Conservation (phyloP, 2,888 invertebrate genomes). For the Rhopalosiphum nymphaeae region DNA sequence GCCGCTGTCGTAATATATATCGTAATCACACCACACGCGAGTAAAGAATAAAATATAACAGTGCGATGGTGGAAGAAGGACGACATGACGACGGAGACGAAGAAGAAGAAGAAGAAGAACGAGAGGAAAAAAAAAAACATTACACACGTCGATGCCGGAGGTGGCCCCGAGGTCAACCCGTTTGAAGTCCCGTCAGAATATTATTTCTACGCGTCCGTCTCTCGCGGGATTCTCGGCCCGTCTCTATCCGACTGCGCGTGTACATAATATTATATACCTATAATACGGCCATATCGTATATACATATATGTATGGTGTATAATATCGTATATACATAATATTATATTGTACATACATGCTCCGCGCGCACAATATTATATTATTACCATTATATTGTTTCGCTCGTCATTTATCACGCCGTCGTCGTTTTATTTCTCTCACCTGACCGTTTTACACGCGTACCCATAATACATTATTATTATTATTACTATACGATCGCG, state of each 20-base stretch:
- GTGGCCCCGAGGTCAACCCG: slow-evolving; percentile 57
- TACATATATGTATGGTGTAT: not conserved
- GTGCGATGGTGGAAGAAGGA: not conserved
- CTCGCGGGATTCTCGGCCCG: not conserved
- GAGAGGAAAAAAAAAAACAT: slow-evolving; percentile 6
- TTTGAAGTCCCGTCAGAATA: slow-evolving; percentile 53
- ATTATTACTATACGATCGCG: slow-evolving; percentile 9
- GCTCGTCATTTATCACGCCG: slow-evolving; percentile 63
- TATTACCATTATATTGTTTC: slow-evolving; percentile 52
- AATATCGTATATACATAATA: not conserved
- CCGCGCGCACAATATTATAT: slow-evolving; percentile 52
- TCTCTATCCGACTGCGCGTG: not conserved
- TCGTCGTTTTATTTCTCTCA: slow-evolving; percentile 64
- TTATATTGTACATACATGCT: too few species aligned
- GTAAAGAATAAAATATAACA: not conserved
- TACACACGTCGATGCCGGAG: slow-evolving; percentile 37
- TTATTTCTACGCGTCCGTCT: slow-evolving; percentile 9
- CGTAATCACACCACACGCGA: not conserved
- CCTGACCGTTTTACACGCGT: slow-evolving; percentile 45
- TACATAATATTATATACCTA: not conserved
- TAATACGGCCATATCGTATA: not conserved
- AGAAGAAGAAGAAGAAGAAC: not conserved
- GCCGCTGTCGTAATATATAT: not conserved
- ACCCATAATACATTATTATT: not conserved
- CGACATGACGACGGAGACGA: not conserved